Conservation (phyloP, 2,888 invertebrate genomes). For the Perizoma affinitatum region DNA sequence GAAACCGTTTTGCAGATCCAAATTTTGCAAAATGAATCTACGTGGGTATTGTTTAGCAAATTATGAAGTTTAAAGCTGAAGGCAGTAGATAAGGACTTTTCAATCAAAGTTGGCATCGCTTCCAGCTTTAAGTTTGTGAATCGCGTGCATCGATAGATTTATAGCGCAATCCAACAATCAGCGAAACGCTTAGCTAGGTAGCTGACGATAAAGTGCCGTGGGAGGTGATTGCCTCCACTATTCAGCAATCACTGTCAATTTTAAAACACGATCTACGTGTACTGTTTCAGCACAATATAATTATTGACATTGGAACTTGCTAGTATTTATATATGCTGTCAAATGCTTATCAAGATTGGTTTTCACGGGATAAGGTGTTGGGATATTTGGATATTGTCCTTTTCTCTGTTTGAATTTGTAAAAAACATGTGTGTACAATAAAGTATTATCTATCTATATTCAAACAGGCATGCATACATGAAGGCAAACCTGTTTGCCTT, state of each 20-base stretch:
- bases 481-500: too few species aligned
- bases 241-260: conserved; percentile 57
- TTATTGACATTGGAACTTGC: too few species aligned
- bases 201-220: conserved; percentile 78
- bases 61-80: background rate
- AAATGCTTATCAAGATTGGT: too few species aligned
- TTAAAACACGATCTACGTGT: conserved; percentile 45
- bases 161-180: conserved; percentile 81
- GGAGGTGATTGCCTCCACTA: conserved; percentile 62
- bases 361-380: too few species aligned
- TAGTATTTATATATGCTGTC: too few species aligned
- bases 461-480: too few species aligned
- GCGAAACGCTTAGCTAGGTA: conserved; percentile 80
- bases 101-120: conserved; percentile 8
- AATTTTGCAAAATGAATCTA: background rate
- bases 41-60: background rate
- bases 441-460: too few species aligned
- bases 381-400: too few species aligned
- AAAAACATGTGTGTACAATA: too few species aligned
- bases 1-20: too few species aligned
- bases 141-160: conserved; percentile 79
- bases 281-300: background rate
- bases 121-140: conserved; percentile 38
- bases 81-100: conserved; percentile 1
- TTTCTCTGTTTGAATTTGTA: too few species aligned